These are phyloP conservation scores for Drosophila mojavensis DNA, from an alignment of 1,140 invertebrate species.

Conservation along the genomic window DNA sequence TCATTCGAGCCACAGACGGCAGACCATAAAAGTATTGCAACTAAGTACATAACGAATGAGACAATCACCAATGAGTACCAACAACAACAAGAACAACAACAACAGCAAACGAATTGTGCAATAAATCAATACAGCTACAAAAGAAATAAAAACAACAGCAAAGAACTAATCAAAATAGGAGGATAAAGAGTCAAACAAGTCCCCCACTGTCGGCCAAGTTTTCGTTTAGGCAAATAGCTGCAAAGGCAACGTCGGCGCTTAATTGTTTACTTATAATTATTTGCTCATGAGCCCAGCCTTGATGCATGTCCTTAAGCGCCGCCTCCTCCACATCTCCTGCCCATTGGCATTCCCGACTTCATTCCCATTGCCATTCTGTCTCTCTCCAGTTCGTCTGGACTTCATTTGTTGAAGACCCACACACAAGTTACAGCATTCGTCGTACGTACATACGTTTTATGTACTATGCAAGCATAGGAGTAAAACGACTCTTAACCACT, in stretches of 20 bases:
- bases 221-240: slow-evolving; percentile 8
- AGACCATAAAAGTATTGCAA: slow-evolving; percentile 64
- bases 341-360: slow-evolving; percentile 1
- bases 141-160: slow-evolving; percentile 13
- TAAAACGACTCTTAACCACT: not conserved
- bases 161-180: slow-evolving; percentile 27
- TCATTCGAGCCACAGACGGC: slow-evolving; percentile 55
- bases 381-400: slow-evolving; percentile 2
- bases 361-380: not conserved
- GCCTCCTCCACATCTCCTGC: slow-evolving; percentile 8
- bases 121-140: slow-evolving; percentile 62
- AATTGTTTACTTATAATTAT: slow-evolving; percentile 44
- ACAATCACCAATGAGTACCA: slow-evolving; percentile 20
- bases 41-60: slow-evolving; percentile 41
- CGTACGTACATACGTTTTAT: not conserved
- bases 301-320: slow-evolving; percentile 32
- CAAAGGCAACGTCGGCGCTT: slow-evolving; percentile 11
- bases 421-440: not conserved
- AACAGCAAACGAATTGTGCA: slow-evolving; percentile 63
- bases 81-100: slow-evolving; percentile 45
- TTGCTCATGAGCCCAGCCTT: slow-evolving; percentile 34
- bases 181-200: slow-evolving; percentile 10
- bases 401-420: slow-evolving; percentile 24
- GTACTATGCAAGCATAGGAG: not conserved
- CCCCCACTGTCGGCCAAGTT: not conserved